Evolutionary conservation across 2,888 invertebrate species (phyloP), one percentile per base, ranked within the genome.

Genomic region (Abscondita cerata): DNA sequence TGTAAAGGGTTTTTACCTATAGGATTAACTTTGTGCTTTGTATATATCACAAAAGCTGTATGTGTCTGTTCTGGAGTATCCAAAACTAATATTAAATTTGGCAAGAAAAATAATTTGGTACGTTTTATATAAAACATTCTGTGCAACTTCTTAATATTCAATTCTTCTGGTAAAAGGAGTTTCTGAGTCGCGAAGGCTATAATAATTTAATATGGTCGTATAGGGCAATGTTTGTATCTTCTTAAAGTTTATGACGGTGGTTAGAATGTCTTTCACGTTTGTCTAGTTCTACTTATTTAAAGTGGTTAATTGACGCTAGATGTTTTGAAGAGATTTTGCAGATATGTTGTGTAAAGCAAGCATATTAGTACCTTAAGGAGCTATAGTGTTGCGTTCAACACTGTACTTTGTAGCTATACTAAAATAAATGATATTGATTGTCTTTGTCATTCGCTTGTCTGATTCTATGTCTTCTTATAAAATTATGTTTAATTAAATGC

Each of bases 61-160:
- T 20, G 53, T 53, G 13, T 53, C 53, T 12, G 15, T 19, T 41
- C 53, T 15, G 5, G 53, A 25, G 15, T 41, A 53, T 8, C 41
- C 41, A 31, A 53, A 53, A n/a, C 18, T 18, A 20, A 53, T 41
- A 15, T 53, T 53, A 38, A 53, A 53, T 25, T 40, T 15, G 5
- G 41, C 20, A 13, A 25, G 9, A 54, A 44, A 54, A 25, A 54
- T 54, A 18, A 19, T 46, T 13, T 31, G 44, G 16, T 20, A 54
- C 1, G 44, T 44, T 41, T 54, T 46, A 34, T 54, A 54, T 5
- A 46, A 33, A 34, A 51, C 18, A 51, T 33, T 6, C 16, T 36
- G 18, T 34, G 15, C 50, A 51, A 18, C 19, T n/a, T 44, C 19
- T 44, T n/a, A n/a, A n/a, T n/a, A n/a, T n/a, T n/a, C n/a, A n/a